Base-by-base conservation (phyloP, 1,140 invertebrate genomes). In the Meteorus sp. region DNA sequence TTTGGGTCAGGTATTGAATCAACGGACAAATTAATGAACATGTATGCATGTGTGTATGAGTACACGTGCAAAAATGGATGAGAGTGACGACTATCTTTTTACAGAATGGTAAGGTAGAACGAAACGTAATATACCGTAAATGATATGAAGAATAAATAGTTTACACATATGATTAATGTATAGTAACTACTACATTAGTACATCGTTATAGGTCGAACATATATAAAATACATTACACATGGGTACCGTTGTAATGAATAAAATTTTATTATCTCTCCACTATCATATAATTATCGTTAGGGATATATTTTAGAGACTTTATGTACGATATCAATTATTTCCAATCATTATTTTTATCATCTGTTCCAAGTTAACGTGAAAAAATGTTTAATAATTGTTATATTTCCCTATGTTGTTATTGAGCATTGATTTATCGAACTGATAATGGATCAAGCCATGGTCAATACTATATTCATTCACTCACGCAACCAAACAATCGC, bases 181-280 rank as follows among this genome's bases (percentile, higher is more conserved):
- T 73, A 73, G 73, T 75, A 76, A 74, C 62, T 72, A 72, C 60
- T 69, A 64, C 65, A 71, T 73, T 66, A 72, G 63, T 74, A 74
- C 64, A 61, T 56, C 66, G 61, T 64, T 69, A 70, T 58, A 62
- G 41, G 63, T 62, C 59, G 9, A 62, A 60, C 65, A 55, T 60
- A 33, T 56, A 59, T 56, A 27, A 17, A 29, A 39, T 56, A 64
- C 15, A 55, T 44, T 57, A 66, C 56, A 44, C 52, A 63, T 57
- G 39, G 63, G 60, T n/a, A n/a, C 37, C 59, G 62, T 53, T 56
- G 20, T 64, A 55, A 63, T 45, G 43, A 57, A 13, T 56, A 22
- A n/a, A n/a, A n/a, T n/a, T n/a, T n/a, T n/a, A n/a, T n/a, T n/a
- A n/a, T n/a, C n/a, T n/a, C n/a, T n/a, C n/a, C n/a, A 43, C 22